Evolutionary conservation across 2,888 invertebrate genomes (phyloP), one percentile per base, ranked within the genome.

Genomic region (Pinctada fucata): DNA sequence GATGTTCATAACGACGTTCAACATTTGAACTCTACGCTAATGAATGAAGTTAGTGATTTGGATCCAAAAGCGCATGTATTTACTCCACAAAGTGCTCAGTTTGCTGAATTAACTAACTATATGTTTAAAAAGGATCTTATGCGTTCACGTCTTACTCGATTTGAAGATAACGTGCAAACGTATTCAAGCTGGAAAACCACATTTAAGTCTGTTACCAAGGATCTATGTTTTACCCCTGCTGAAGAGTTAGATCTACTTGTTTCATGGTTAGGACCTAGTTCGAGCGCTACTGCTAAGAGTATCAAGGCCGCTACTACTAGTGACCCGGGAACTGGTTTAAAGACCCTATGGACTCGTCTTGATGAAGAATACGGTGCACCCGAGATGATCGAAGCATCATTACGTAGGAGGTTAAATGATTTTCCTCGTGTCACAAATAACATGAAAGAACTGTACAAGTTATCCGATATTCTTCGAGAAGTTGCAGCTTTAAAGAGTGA

Each of bases 211-310:
- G 58, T 58, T 58, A 13, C 13, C 8, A 58, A 58, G 58, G 58
- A 58, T 58, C 58, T 58, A 58, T 6, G 58, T 6, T 13, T 58
- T 58, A 13, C 6, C 58, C 8, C 6, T 0, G 6, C 58, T 10
- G 8, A 58, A 10, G 58, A 58, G 58, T 13, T 58, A 10, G 58
- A 58, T 58, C 58, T 58, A 13, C 6, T 58, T 6, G 58, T 58
- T 10, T 10, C 8, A 58, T 58, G 58, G 58, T 13, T 58, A 10
- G 58, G 58, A 2, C 77, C 80, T 48, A 72, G 71, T 10, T 81
- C 79, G 13, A 31, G 13, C 8, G 78, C 75, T 58, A 76, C 79
- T 48, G 83, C 82, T 6, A 70, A 64, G 1, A 75, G 69, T 47
- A 6, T 72, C 5, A 6, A 64, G 31, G 48, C 72, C 58, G 45